Conservation (phyloP, 1,140 invertebrate genomes). For the Psilanteris sp. region DNA sequence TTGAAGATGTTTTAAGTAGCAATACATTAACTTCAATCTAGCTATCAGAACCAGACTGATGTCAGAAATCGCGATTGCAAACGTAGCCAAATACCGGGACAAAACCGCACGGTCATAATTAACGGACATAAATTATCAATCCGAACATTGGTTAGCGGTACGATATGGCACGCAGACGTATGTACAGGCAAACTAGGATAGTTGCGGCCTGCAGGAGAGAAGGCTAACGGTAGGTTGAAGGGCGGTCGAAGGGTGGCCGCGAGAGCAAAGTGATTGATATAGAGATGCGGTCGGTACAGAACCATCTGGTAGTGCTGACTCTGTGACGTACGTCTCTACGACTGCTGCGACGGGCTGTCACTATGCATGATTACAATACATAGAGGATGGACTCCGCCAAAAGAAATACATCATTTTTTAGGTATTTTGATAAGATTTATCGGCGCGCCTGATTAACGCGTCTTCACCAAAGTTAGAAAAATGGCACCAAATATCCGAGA, state of each 20-base stretch:
- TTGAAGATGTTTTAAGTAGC: conserved; percentile 41
- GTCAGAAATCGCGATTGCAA: conserved; percentile 63
- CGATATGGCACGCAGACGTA: conserved; percentile 68
- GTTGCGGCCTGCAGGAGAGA: conserved; percentile 61
- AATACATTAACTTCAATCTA: conserved; percentile 56
- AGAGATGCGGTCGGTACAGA: conserved; percentile 76
- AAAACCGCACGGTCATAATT: conserved; percentile 78
- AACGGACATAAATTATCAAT: conserved; percentile 80
- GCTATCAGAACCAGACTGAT: conserved; percentile 55
- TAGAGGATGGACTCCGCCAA: conserved; percentile 34
- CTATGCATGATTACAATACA: conserved; percentile 65
- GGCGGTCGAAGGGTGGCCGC: conserved; percentile 70
- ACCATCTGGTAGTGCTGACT: conserved; percentile 78
- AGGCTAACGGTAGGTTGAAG: conserved; percentile 65
- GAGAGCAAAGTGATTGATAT: conserved; percentile 79
- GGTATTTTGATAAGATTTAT: conserved; percentile 54
- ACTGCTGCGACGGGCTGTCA: conserved; percentile 72
- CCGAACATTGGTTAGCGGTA: conserved; percentile 75
- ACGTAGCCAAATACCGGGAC: conserved; percentile 61
- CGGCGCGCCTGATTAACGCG: conserved; percentile 54
- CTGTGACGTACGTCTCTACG: conserved; percentile 77
- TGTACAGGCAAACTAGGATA: conserved; percentile 63
- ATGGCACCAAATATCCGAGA: conserved; percentile 31
- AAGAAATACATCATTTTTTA: conserved; percentile 65
- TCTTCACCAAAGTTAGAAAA: conserved; percentile 55